Base-by-base conservation (phyloP, 1,140 invertebrate species). In the Ctenoplectra terminalis region DNA sequence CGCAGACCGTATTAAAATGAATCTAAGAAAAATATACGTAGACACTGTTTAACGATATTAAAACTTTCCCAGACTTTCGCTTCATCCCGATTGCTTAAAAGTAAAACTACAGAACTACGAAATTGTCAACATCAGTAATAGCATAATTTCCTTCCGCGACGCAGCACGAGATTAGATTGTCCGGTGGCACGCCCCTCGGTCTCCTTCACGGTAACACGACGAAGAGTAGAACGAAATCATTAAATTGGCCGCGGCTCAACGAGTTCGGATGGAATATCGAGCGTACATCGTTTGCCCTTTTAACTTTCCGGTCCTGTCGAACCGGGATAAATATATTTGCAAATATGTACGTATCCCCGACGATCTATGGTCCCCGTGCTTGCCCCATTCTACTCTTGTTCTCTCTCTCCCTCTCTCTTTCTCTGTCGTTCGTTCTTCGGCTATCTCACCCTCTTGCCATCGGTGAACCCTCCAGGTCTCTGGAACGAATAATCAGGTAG, bases 271-370 rank as follows among this genome's bases (percentile, higher is more conserved):
- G 84, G 76, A 88, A 85, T 89, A 89, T 90, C 90, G 84, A 86
- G 74, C 85, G 66, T 74, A 82, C 71, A 81, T 86, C 88, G 89
- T 90, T 92, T 90, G 90, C 88, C 90, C 90, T 92, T 93, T 93
- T 92, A 92, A 92, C 91, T 92, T 90, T 84, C 80, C 72, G 76
- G 78, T 72, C 80, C 85, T 83, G 83, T 80, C 83, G 86, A 88
- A 88, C 81, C 72, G 43, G 82, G 87, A 87, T 92, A 92, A 93
- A 92, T 92, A 91, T 92, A 92, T 93, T 92, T 93, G 91, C 91
- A 93, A 93, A 93, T 93, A 92, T 92, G 88, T 92, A 90, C 90
- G 87, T 84, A 90, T 92, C 85, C 88, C 80, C 64, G 83, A 78
- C 81, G 84, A 91, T 89, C 88, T 77, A 86, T 81, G 79, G 46